Percentiles rank a stretch among this genome's conserved stretches.
Conservation (phyloP, 2,888 invertebrate genomes). For the Lottia scabra region DNA sequence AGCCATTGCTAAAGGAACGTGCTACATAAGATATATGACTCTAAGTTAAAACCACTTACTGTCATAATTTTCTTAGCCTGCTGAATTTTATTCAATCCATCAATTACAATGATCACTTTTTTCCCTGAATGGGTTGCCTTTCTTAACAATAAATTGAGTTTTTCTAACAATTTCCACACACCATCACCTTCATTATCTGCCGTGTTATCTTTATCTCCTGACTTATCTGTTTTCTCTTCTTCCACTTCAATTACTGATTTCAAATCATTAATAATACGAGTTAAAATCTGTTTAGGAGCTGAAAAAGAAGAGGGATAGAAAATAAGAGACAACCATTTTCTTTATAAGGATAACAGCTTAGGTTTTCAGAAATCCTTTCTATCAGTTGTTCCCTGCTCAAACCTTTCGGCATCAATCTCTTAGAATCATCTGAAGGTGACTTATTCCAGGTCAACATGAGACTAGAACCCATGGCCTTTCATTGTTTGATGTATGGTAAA, state of each 20-base stretch:
- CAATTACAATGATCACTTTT: slow-evolving; percentile 39
- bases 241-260: neutral
- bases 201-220: neutral
- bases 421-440: too few relatives aligned
- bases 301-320: neutral
- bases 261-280: neutral
- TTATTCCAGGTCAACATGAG: too few relatives aligned
- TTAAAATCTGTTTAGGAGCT: neutral
- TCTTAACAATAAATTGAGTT: neutral
- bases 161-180: slow-evolving; percentile 1
- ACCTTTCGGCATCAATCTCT: too few relatives aligned
- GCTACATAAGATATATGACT: too few relatives aligned
- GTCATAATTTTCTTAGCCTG: slow-evolving; percentile 38
- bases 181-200: neutral
- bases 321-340: too few relatives aligned
- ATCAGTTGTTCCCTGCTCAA: too few relatives aligned
- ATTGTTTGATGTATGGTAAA: too few relatives aligned
- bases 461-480: too few relatives aligned
- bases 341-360: too few relatives aligned
- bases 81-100: slow-evolving; percentile 45
- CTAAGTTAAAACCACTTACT: slow-evolving; percentile 29
- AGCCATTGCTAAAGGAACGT: too few relatives aligned
- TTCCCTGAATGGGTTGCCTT: slow-evolving; percentile 16
- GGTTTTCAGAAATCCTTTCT: too few relatives aligned
- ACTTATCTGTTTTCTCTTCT: neutral